Evolutionary conservation across 2,113 vertebrate species (phyloP).

Genomic region (Cephalopterus ornatus): DNA sequence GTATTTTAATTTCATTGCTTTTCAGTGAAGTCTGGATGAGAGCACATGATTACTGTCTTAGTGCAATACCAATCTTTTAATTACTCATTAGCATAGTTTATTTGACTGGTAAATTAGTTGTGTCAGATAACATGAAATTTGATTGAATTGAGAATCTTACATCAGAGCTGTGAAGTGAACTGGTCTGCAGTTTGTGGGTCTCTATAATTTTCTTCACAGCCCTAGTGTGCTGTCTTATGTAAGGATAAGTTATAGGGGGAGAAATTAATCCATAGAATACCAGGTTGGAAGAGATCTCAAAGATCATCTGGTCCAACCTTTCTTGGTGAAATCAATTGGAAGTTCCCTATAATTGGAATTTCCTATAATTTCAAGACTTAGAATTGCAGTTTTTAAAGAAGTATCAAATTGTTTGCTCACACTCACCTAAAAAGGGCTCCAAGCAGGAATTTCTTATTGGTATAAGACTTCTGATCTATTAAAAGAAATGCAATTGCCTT

Average conservation of each 20-base stretch:
- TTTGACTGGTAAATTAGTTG: not conserved
- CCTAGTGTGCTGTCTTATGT: not conserved
- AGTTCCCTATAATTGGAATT: not conserved
- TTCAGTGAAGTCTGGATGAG: not conserved
- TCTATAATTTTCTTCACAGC: not conserved
- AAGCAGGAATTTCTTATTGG: not conserved
- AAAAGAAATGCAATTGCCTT: not conserved
- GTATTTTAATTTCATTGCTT: not conserved
- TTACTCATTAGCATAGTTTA: not conserved
- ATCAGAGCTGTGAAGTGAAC: not conserved
- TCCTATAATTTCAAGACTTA: not conserved
- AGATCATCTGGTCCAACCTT: not conserved
- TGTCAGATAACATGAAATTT: not conserved
- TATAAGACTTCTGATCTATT: not conserved
- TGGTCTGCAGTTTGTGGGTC: not conserved
- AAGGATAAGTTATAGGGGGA: not conserved
- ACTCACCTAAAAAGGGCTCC: not conserved
- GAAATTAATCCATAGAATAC: not conserved
- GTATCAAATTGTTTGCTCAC: not conserved
- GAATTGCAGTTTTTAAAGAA: not conserved
- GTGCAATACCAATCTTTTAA: not conserved
- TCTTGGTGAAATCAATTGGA: not conserved
- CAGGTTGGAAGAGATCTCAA: not conserved
- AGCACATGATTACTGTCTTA: not conserved
- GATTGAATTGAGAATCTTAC: not conserved